Conservation (phyloP, 2,888 invertebrate species). For the Electrophaes corylata region DNA sequence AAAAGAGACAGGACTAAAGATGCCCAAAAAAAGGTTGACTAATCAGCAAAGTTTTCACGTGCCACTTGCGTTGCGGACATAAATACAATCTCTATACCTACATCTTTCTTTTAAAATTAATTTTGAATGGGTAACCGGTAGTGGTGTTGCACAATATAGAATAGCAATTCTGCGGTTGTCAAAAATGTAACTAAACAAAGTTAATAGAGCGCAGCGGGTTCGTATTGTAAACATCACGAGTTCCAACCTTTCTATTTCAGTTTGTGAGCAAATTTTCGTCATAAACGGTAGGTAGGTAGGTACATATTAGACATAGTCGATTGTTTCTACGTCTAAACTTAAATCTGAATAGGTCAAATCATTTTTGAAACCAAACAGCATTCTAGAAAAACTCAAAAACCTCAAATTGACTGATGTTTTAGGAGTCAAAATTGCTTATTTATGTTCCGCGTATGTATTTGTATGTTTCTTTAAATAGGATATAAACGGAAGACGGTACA, state of each 20-base stretch:
- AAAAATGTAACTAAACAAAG: conserved; percentile 1
- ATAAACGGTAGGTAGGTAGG: not conserved
- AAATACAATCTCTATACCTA: too few relatives aligned
- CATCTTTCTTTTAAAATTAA: too few relatives aligned
- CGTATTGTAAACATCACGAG: conserved; percentile 14
- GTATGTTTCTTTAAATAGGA: too few relatives aligned
- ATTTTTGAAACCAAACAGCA: not conserved
- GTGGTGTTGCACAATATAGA: not conserved
- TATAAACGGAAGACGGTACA: too few relatives aligned
- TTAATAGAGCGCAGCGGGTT: conserved; percentile 12
- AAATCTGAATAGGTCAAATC: not conserved
- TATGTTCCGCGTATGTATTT: not conserved
- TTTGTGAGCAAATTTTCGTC: conserved; percentile 10
- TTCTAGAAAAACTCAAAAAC: not conserved
- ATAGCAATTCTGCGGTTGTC: conserved; percentile 1
- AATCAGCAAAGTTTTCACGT: too few relatives aligned
- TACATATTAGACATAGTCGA: not conserved
- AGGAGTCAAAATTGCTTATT: not conserved
- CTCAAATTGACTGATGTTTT: not conserved
- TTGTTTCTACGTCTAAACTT: not conserved
- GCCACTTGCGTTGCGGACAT: too few relatives aligned
- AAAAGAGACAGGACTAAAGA: too few relatives aligned
- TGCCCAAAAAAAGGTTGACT: too few relatives aligned
- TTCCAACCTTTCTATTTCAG: conserved; percentile 19
- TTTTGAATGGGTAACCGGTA: too few relatives aligned